These are phyloP conservation scores for Trachythela sp. DNA, from an alignment of 64 coral and sea anemone species.

Conservation along the genomic window DNA sequence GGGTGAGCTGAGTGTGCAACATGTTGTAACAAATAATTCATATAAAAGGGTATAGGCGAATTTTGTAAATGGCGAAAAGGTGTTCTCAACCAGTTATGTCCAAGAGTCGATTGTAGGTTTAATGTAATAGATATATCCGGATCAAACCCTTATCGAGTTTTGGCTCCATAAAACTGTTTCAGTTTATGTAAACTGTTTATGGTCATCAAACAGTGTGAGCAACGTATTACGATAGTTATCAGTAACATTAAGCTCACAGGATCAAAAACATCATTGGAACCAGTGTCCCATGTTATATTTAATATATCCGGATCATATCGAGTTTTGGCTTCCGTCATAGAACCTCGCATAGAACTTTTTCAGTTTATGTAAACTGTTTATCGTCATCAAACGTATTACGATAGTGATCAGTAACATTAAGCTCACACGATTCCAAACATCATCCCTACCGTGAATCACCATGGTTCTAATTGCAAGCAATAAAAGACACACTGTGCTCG, in stretches of 20 bases:
- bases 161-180: neutral
- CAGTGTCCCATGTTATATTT: too few relatives aligned
- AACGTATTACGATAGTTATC: neutral
- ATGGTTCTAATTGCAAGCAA: neutral
- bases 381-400: neutral
- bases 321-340: too few relatives aligned
- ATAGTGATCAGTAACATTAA: neutral
- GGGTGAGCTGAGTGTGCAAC: too few relatives aligned
- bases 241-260: neutral
- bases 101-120: too few relatives aligned
- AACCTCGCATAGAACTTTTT: too few relatives aligned
- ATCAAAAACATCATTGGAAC: neutral
- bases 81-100: too few relatives aligned
- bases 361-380: neutral
- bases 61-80: too few relatives aligned
- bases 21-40: too few relatives aligned
- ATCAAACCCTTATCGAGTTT: too few relatives aligned
- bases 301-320: too few relatives aligned
- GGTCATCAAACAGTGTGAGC: neutral
- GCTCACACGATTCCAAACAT: neutral
- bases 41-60: too few relatives aligned
- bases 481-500: neutral
- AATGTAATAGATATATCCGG: too few relatives aligned
- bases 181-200: neutral
- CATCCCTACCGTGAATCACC: neutral